Conservation (phyloP, 2,797 vertebrate genomes). For the Diplodus puntazzo region DNA sequence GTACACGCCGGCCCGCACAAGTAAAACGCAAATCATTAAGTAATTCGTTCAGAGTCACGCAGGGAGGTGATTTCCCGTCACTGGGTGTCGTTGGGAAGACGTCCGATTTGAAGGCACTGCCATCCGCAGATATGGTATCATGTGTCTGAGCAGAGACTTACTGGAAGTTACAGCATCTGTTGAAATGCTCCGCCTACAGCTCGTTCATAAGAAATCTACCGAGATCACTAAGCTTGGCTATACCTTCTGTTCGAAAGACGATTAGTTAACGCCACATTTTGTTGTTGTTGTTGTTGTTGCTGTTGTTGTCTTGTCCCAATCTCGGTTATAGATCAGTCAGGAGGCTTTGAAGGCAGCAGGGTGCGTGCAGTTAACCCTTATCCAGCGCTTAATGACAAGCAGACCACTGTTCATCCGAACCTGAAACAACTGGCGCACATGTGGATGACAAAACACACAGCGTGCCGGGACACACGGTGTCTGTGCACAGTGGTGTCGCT, state of each 20-base stretch:
- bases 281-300: too few relatives aligned
- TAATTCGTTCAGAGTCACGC: too few relatives aligned
- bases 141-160: conserved; percentile 37
- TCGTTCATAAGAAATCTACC: conserved; percentile 49
- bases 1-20: too few relatives aligned
- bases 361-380: rapidly evolving
- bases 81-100: conserved; percentile 27
- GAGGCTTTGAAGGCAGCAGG: neutral
- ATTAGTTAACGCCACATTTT: too few relatives aligned
- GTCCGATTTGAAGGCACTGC: conserved; percentile 27
- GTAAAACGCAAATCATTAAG: too few relatives aligned
- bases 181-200: conserved; percentile 66
- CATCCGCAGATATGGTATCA: conserved; percentile 64
- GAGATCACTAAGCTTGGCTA: neutral
- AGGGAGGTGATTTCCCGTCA: neutral
- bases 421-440: neutral
- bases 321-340: too few relatives aligned
- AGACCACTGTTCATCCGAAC: neutral
- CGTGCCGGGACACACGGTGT: too few relatives aligned
- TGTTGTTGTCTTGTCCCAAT: too few relatives aligned
- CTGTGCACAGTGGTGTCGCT: too few relatives aligned
- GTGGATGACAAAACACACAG: too few relatives aligned
- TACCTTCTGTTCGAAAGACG: conserved; percentile 26
- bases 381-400: neutral
- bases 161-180: conserved; percentile 65